Evolutionary conservation across 2,888 invertebrate genomes (phyloP), one percentile per base, ranked within the genome.

Genomic region (Acholoe squamosa): DNA sequence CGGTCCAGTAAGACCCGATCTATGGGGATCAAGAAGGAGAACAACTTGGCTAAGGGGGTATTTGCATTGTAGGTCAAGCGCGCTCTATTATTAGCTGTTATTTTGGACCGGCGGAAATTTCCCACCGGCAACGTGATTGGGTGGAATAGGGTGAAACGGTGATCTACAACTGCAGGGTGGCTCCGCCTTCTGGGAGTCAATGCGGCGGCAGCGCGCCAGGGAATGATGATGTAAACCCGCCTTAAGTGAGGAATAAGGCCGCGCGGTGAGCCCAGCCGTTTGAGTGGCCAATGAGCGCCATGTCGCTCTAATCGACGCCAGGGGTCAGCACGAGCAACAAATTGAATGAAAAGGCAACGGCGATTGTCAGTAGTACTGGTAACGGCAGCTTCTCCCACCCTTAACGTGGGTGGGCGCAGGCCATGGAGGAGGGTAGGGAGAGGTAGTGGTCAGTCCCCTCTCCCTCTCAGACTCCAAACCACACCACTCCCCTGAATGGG

Each of bases 301-400:
- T 28, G 25, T 25, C 71, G 25, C 71, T 28, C 71, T 71, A 71
- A 71, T 71, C 71, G 31, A 25, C 71, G 25, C 28, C 71, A 71
- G 71, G 28, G 28, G 28, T 71, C 28, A 25, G n/a, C 31, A 28
- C 28, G 7, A 71, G 28, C 28, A 25, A 71, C 71, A 71, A 71
- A 71, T 71, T 71, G 71, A 71, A 71, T 71, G 71, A 71, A 71
- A 71, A 71, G 71, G 71, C 71, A 28, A 28, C 28, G 71, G 71
- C 31, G 71, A 71, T 71, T 71, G 71, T 71, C 71, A 16, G 71
- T 5, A 28, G 71, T 71, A n/a, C 71, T 71, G 71, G 28, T n/a
- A 61, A n/a, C 61, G 61, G 19, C 61, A n/a, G 61, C 61, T 61
- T 3, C 61, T 61, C 61, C 43, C 43, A 43, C 43, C 43, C 43